These are phyloP conservation scores for Ferdinandea cuprea DNA, from an alignment of 2,888 invertebrate genomes.

Conservation along the genomic window DNA sequence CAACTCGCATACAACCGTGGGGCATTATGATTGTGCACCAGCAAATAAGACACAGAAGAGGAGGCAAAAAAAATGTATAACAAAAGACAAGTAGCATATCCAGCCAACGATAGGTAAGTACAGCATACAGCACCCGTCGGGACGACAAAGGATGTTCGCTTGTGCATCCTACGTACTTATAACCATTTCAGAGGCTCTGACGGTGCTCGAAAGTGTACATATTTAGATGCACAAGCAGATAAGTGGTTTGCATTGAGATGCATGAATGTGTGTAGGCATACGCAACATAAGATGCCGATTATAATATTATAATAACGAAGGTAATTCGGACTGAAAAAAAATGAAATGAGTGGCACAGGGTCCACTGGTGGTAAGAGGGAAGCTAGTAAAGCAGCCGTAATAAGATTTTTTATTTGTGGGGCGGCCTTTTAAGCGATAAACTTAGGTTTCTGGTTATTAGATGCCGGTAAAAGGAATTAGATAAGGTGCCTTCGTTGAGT, in stretches of 20 bases:
- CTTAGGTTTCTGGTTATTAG: no score
- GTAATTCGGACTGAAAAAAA: conserved; percentile 35
- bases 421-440: no score
- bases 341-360: neutral
- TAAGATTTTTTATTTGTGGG: no score
- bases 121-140: conserved; percentile 68
- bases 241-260: conserved; percentile 11
- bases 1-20: conserved; percentile 68
- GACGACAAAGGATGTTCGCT: conserved; percentile 77
- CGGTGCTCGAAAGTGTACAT: conserved; percentile 39
- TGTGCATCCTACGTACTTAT: conserved; percentile 50
- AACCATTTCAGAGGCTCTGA: conserved; percentile 30
- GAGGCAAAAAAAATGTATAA: conserved; percentile 46
- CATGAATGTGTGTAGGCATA: conserved; percentile 39
- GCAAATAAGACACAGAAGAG: conserved; percentile 59
- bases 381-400: no score
- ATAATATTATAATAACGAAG: conserved; percentile 16
- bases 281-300: conserved; percentile 54
- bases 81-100: conserved; percentile 73
- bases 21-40: conserved; percentile 73
- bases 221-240: conserved; percentile 31
- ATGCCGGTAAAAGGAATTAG: no score
- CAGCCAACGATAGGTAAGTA: conserved; percentile 48
- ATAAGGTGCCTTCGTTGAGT: no score
- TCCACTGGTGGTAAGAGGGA: no score